Evolutionary conservation across 2,888 invertebrate genomes (phyloP), one percentile per base, ranked within the genome.

Genomic region (Allolobophora icterica): DNA sequence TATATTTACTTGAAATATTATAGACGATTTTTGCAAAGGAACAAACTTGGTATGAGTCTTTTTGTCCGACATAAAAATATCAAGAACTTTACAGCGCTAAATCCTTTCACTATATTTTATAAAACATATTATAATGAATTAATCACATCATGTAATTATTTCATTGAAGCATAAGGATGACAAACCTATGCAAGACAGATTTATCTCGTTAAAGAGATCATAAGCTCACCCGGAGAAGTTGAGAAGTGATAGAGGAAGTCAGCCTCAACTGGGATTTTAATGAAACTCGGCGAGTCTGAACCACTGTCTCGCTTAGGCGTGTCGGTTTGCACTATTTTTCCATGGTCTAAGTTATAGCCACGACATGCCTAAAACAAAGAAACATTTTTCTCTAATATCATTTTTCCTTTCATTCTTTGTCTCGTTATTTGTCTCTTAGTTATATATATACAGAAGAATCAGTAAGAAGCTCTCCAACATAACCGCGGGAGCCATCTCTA

Each of bases 191-290:
- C 52, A 52, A 19, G 24, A 52, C 42, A 42, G 42, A 17, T 17
- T 42, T 42, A 42, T 17, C 13, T 17, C 13, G 15, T 42, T 42
- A 17, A 38, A 38, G 38, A 52, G 1, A 52, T 52, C 24, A 24
- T 52, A 24, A 42, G 52, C 87, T 38, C 35, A 87, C 87, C 87
- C 38, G 87, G 87, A 35, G 87, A 87, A 6, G 87, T 13, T 38
- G 87, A 87, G 87, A 35, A 87, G 38, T 87, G 87, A 87, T 87
- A 87, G 35, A 87, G 87, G 87, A 87, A 87, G 87, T 87, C 87
- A 6, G 87, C 87, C 15, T 87, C 87, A 38, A 87, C 38, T 38
- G 87, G 87, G 19, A 87, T 38, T 35, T 38, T 87, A 24, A 35
- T 87, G 71, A n/a, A 71, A 71, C 11, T 71, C 13, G 71, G 8